Percentiles rank a stretch among this genome's conserved stretches.
Evolutionary conservation across 2,113 vertebrate species (phyloP).

Genomic region (Dasyurus viverrinus): DNA sequence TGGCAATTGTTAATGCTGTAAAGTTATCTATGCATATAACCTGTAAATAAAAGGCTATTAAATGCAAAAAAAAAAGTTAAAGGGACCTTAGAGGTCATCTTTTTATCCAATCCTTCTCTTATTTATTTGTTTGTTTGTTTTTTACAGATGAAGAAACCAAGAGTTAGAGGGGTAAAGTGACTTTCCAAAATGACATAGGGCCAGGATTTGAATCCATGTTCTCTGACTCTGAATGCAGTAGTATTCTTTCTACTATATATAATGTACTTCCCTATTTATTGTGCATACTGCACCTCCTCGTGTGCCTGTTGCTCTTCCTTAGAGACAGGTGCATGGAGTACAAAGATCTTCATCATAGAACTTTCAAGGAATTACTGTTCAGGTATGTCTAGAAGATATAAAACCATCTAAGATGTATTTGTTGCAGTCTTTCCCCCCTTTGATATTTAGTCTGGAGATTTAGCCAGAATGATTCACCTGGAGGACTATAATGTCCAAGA

Average conservation of each 20-base stretch:
- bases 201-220: not conserved
- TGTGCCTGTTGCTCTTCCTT: not conserved
- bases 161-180: not conserved
- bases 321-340: not conserved
- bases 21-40: no score
- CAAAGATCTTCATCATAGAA: not conserved
- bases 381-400: not conserved
- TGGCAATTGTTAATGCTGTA: no score
- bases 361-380: not conserved
- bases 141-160: no score
- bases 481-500: not conserved
- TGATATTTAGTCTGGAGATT: not conserved
- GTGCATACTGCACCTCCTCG: no score
- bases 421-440: constrained; percentile 11
- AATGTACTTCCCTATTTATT: not conserved
- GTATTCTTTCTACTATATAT: not conserved
- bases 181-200: not conserved
- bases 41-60: no score
- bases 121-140: no score
- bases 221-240: not conserved
- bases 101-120: no score
- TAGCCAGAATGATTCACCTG: not conserved
- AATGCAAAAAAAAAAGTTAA: no score
- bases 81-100: no score
- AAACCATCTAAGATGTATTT: constrained; percentile 3